These are phyloP conservation scores for Rhabdomys pumilio DNA, from an alignment of 2,797 vertebrate species.

Conservation along the genomic window DNA sequence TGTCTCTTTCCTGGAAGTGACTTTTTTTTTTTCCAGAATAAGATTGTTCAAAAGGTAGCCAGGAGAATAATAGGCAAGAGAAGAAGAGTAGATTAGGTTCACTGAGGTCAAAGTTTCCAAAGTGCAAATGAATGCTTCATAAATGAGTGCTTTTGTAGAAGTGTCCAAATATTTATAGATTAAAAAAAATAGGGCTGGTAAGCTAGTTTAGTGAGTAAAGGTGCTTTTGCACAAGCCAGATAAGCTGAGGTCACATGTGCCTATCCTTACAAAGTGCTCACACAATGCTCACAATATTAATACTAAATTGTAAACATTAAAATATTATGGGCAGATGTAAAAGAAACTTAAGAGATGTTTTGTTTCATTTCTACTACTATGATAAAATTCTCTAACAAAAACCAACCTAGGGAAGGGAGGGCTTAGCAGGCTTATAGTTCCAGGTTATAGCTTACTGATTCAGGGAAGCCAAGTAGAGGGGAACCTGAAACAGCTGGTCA, in stretches of 20 bases:
- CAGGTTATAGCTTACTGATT: not conserved
- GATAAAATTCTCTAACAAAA: not conserved
- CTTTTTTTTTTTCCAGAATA: constrained; percentile 30
- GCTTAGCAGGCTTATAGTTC: not conserved
- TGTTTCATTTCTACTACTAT: not conserved
- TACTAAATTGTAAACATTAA: constrained; percentile 35
- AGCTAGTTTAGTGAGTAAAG: not conserved
- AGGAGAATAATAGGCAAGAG: not conserved
- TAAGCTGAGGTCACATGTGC: not conserved
- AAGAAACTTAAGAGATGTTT: not conserved
- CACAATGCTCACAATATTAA: not conserved
- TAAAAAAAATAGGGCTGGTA: not conserved
- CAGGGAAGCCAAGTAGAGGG: not conserved
- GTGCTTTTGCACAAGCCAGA: not conserved
- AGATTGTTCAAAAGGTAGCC: not conserved
- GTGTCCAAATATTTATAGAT: constrained; percentile 32
- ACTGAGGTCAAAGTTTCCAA: constrained; percentile 9
- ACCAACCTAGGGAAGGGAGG: not conserved
- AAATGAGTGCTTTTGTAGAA: not conserved
- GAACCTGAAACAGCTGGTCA: not conserved
- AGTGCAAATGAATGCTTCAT: constrained; percentile 36
- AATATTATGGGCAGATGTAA: not conserved
- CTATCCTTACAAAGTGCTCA: not conserved
- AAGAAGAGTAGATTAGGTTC: not conserved
- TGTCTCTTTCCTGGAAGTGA: constrained; percentile 60